phyloP scores from a whole-genome alignment of 2,888 invertebrate genomes.

The Eristalinus sepulchralis region DNA sequence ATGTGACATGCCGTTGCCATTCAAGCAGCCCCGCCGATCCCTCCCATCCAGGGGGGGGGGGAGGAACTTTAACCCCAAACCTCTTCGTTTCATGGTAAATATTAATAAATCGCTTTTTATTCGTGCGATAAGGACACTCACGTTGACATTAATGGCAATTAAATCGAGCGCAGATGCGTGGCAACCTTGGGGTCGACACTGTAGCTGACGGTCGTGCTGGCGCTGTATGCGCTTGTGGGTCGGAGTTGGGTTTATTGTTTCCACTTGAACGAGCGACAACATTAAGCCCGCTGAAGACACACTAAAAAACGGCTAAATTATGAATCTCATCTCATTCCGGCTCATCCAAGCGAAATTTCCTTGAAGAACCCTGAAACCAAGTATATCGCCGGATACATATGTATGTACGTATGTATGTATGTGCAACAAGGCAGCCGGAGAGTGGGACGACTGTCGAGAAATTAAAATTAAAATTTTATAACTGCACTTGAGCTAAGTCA shows the following conservation, averaged over 20 bases:
- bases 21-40: constrained; percentile 2
- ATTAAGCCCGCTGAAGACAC: constrained; percentile 22
- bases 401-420: too few species aligned
- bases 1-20: neutral
- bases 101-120: constrained; percentile 63
- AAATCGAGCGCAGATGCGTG: constrained; percentile 61
- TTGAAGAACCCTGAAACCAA: constrained; percentile 19
- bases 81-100: constrained; percentile 42
- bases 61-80: constrained; percentile 18
- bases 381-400: constrained; percentile 22
- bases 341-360: constrained; percentile 2
- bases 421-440: constrained; percentile 43
- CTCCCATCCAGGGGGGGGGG: neutral
- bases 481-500: constrained; percentile 61
- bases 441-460: constrained; percentile 13
- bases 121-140: constrained; percentile 45
- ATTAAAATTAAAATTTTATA: constrained; percentile 69
- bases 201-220: neutral
- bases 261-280: constrained; percentile 44
- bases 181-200: neutral
- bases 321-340: constrained; percentile 49
- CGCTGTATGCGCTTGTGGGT: neutral
- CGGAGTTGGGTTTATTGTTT: constrained; percentile 47
- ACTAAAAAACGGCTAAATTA: constrained; percentile 48
- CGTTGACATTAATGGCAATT: constrained; percentile 62